Evolutionary conservation across 1,140 invertebrate species (phyloP).

Genomic region (Parasteatoda tepidariorum): DNA sequence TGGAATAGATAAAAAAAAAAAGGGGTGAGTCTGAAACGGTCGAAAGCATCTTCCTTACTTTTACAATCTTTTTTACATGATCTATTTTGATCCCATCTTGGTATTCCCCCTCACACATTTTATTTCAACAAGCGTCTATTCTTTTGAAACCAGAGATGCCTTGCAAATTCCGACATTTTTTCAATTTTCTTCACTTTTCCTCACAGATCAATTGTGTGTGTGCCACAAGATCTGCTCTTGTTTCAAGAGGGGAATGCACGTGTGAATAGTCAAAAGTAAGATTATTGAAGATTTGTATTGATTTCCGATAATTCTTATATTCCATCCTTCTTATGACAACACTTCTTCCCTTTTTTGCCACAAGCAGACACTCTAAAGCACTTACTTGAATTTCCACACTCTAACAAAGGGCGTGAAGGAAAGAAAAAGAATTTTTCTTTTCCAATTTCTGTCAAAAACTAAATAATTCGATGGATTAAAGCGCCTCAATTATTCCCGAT

Average conservation of each 20-base stretch:
- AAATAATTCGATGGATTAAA: not conserved
- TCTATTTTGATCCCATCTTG: not conserved
- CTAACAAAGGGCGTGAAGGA: not conserved
- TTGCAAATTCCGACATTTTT: slow-evolving; percentile 25
- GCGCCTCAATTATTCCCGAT: too few species aligned
- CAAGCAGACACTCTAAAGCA: slow-evolving; percentile 26
- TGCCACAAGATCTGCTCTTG: slow-evolving; percentile 24
- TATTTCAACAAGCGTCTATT: slow-evolving; percentile 47
- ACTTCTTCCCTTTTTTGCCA: not conserved
- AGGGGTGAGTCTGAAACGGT: not conserved
- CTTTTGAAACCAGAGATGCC: slow-evolving; percentile 37
- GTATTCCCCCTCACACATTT: slow-evolving; percentile 2
- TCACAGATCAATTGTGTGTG: slow-evolving; percentile 38
- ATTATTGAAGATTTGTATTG: slow-evolving; percentile 57
- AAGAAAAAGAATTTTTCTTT: not conserved
- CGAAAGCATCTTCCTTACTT: not conserved
- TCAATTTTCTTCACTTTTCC: slow-evolving; percentile 56
- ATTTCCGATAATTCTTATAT: slow-evolving; percentile 56
- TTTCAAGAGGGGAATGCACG: slow-evolving; percentile 52
- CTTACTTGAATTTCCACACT: not conserved
- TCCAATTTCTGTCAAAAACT: not conserved
- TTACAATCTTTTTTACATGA: slow-evolving; percentile 4
- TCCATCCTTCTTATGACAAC: slow-evolving; percentile 44
- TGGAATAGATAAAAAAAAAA: not conserved
- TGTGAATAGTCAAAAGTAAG: slow-evolving; percentile 51